These are phyloP conservation scores for Neocrepidodera transversa DNA, from an alignment of 2,888 invertebrate species.

Conservation along the genomic window DNA sequence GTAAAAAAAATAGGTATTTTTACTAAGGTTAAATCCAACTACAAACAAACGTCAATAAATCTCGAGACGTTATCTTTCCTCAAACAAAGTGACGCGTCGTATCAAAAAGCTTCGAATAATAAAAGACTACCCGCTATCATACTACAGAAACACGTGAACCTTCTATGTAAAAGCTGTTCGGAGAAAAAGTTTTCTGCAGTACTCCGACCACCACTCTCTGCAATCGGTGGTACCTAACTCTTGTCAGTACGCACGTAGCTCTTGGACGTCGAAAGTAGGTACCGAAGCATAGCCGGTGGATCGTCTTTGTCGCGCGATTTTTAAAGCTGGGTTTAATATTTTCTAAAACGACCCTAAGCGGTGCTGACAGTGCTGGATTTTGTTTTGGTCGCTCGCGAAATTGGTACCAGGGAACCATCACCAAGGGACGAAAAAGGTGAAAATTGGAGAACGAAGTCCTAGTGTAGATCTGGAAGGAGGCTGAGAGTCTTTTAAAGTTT, in stretches of 20 bases:
- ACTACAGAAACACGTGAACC: slow-evolving; percentile 50
- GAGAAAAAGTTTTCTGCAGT: slow-evolving; percentile 49
- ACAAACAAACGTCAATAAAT: slow-evolving; percentile 35
- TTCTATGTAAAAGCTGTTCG: slow-evolving; percentile 50
- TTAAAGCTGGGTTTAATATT: slow-evolving; percentile 42
- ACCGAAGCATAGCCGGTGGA: slow-evolving; percentile 29
- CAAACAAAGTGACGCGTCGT: slow-evolving; percentile 29
- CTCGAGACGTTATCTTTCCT: slow-evolving; percentile 32
- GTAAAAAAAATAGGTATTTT: slow-evolving; percentile 12
- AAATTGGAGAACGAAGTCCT: slow-evolving; percentile 6
- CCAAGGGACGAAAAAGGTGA: slow-evolving; percentile 41
- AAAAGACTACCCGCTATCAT: slow-evolving; percentile 29
- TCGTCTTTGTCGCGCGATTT: slow-evolving; percentile 16
- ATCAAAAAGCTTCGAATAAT: slow-evolving; percentile 28
- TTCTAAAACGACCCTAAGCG: slow-evolving; percentile 34
- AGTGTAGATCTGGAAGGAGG: slow-evolving; percentile 32
- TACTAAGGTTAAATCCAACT: slow-evolving; percentile 16
- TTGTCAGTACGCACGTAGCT: slow-evolving; percentile 50
- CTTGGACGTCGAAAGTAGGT: slow-evolving; percentile 44
- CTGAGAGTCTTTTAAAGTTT: slow-evolving; percentile 24
- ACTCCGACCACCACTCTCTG: slow-evolving; percentile 44
- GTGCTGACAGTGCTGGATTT: slow-evolving; percentile 35
- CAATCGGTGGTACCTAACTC: slow-evolving; percentile 35
- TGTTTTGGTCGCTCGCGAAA: slow-evolving; percentile 31
- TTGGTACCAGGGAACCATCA: slow-evolving; percentile 33